These are phyloP conservation scores for Phalanger gymnotis DNA, from an alignment of 2,797 vertebrate genomes.

Conservation along the genomic window DNA sequence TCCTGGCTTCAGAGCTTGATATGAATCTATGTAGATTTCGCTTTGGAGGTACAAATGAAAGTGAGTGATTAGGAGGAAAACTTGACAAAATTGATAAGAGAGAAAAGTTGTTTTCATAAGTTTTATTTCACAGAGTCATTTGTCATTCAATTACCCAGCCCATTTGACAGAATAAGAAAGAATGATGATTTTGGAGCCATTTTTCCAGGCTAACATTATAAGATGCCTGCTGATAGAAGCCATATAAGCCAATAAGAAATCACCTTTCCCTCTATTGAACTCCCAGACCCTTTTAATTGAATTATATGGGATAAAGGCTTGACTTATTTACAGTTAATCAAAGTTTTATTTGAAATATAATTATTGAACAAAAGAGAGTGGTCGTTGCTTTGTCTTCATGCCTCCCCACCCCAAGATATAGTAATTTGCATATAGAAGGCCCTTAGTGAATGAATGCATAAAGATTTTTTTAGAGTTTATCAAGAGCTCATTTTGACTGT, in stretches of 20 bases:
- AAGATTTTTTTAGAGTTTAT: not conserved
- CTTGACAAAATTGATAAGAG: constrained; percentile 32
- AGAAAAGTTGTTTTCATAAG: constrained; percentile 29
- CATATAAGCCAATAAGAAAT: not conserved
- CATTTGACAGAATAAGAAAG: not conserved
- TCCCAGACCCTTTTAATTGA: constrained; percentile 15
- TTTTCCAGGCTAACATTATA: constrained; percentile 44
- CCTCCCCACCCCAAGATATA: not conserved
- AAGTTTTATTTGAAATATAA: constrained; percentile 1
- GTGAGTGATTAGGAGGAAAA: constrained; percentile 33
- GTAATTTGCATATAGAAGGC: not conserved
- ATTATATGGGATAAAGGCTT: constrained; percentile 20
- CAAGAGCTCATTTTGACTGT: not conserved
- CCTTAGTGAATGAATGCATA: not conserved
- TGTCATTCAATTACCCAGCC: not conserved
- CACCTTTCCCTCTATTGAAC: not conserved
- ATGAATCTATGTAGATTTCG: constrained; percentile 30
- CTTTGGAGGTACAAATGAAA: constrained; percentile 32
- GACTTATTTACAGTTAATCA: not conserved
- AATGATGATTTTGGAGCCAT: constrained; percentile 21
- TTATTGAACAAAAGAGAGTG: not conserved
- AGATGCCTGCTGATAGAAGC: constrained; percentile 20
- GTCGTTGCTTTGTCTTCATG: not conserved
- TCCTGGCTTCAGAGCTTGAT: constrained; percentile 43
- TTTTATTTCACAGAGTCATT: constrained; percentile 36